phyloP scores from a whole-genome alignment of 2,113 vertebrate genomes.

The Hirundichthys speculiger region DNA sequence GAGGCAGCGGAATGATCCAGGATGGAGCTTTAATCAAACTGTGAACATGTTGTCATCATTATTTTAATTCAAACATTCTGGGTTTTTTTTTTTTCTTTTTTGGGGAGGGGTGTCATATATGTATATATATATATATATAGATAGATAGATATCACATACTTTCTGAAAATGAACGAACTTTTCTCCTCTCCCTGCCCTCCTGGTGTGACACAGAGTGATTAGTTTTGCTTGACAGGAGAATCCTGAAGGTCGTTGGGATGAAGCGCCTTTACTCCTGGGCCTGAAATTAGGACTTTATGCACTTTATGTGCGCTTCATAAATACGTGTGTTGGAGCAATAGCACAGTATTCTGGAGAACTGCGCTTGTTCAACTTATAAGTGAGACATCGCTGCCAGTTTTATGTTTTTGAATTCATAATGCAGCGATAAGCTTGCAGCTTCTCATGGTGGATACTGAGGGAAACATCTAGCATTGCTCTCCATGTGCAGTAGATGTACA shows the following conservation, averaged over 20 bases:
- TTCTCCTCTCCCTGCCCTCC: background rate
- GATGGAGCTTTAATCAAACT: background rate
- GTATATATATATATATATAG: no score
- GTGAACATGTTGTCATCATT: conserved; percentile 13
- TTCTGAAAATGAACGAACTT: conserved; percentile 1
- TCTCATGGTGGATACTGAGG: background rate
- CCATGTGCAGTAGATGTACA: background rate
- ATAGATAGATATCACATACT: background rate
- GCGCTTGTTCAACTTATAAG: background rate
- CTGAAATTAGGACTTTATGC: conserved; percentile 5
- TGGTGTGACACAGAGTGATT: conserved; percentile 5
- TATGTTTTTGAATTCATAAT: conserved; percentile 3
- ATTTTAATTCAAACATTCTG: conserved; percentile 14
- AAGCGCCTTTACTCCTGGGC: conserved; percentile 3
- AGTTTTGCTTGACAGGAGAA: conserved; percentile 5
- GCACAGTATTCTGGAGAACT: background rate
- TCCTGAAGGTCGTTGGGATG: conserved; percentile 13
- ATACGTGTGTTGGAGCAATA: background rate
- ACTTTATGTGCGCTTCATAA: background rate
- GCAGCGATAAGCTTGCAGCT: background rate
- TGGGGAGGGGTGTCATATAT: no score
- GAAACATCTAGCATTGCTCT: background rate
- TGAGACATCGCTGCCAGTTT: background rate
- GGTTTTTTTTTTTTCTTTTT: background rate
- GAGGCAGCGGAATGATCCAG: conserved; percentile 6